Evolutionary conservation across 2,888 invertebrate genomes (phyloP).

Genomic region (Pseudococcus jackbeardsleyi): DNA sequence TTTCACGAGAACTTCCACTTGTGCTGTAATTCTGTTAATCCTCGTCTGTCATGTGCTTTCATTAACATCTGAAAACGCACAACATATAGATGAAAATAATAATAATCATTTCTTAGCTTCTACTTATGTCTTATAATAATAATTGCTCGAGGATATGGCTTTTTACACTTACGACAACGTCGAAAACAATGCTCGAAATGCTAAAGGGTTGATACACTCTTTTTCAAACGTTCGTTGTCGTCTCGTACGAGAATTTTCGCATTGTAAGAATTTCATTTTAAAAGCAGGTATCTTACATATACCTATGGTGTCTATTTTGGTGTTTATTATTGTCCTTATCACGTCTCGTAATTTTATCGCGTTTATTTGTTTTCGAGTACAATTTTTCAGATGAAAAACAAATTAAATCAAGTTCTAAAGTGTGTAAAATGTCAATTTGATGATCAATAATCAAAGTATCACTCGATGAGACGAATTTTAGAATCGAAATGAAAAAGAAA

Average conservation of each 20-base stretch:
- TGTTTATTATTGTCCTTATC: too few species aligned
- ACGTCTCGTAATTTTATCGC: too few species aligned
- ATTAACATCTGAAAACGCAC: slow-evolving; percentile 58
- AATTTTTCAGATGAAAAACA: too few species aligned
- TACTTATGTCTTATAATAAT: slow-evolving; percentile 48
- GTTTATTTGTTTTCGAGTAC: too few species aligned
- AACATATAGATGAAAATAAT: slow-evolving; percentile 54
- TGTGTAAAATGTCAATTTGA: too few species aligned
- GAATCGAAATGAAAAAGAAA: too few species aligned
- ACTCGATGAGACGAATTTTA: too few species aligned
- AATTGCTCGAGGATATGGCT: slow-evolving; percentile 56
- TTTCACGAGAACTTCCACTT: slow-evolving; percentile 55
- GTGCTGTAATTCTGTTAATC: slow-evolving; percentile 58
- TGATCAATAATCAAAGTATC: too few species aligned
- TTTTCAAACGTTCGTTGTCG: slow-evolving; percentile 20
- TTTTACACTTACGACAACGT: slow-evolving; percentile 48
- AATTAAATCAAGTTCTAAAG: too few species aligned
- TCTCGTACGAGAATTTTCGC: neutral
- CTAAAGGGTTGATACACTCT: slow-evolving; percentile 21
- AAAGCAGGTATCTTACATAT: neutral
- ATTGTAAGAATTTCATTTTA: neutral
- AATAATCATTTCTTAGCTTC: slow-evolving; percentile 57
- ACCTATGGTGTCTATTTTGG: neutral
- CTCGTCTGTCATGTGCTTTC: slow-evolving; percentile 56
- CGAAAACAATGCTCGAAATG: slow-evolving; percentile 23